A percentile compares a stretch with the other conserved stretches of the same genome.
Evolutionary conservation across 2,113 vertebrate genomes (phyloP).

Genomic region (Danio rerio): GRCz12tu NC_133192.1:48876501-48877000

Average conservation of each 20-base stretch:
- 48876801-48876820: too few relatives aligned
- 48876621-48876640: slow-evolving; percentile 1
- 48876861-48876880: too few relatives aligned
- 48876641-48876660: slow-evolving; percentile 1
- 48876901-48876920: too few relatives aligned
- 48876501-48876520: background rate
- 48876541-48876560: background rate
- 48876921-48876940: too few relatives aligned
- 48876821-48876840: too few relatives aligned
- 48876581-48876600: slow-evolving; percentile 7
- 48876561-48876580: background rate
- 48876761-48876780: background rate
- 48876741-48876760: background rate
- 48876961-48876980: too few relatives aligned
- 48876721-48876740: background rate
- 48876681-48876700: slow-evolving; percentile 10
- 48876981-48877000: too few relatives aligned
- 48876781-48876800: too few relatives aligned
- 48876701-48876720: background rate
- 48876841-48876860: too few relatives aligned
- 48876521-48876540: background rate
- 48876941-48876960: too few relatives aligned
- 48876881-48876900: too few relatives aligned
- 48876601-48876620: background rate
- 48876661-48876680: slow-evolving; percentile 6